These are phyloP conservation scores for Acholoe squamosa DNA, from an alignment of 2,888 invertebrate genomes.

Conservation along the genomic window DNA sequence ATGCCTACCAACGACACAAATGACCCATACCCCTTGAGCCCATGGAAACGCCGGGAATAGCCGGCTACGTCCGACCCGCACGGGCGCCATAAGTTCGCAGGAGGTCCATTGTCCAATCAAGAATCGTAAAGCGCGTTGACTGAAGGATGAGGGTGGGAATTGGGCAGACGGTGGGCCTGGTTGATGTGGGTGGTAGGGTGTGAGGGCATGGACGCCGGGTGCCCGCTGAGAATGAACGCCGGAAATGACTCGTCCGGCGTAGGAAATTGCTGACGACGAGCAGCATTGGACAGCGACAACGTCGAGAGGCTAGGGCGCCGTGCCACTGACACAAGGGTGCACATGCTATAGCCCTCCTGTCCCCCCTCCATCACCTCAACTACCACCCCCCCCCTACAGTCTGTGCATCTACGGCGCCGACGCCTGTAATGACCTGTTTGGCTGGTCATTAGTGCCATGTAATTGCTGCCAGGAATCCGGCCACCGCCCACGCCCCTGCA, in stretches of 20 bases:
- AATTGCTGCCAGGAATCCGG: neutral
- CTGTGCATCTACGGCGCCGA: neutral
- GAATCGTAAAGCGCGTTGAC: neutral
- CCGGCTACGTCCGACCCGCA: neutral
- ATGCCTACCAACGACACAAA: neutral
- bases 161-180: slow-evolving; percentile 3
- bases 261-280: slow-evolving; percentile 10
- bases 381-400: neutral
- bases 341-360: too few species aligned
- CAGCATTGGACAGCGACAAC: neutral
- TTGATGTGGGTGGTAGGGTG: neutral
- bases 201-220: neutral
- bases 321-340: too few species aligned
- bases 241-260: slow-evolving; percentile 33
- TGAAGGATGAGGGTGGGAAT: slow-evolving; percentile 49
- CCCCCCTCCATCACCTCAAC: neutral
- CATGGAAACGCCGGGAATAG: slow-evolving; percentile 25
- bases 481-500: neutral
- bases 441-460: neutral
- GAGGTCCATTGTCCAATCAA: neutral
- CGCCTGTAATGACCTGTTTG: neutral
- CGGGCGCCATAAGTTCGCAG: neutral
- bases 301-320: neutral
- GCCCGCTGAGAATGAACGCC: neutral
- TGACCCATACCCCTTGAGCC: slow-evolving; percentile 14